These are phyloP conservation scores for Danio aesculapii DNA, from an alignment of 2,797 vertebrate genomes.

Conservation along the genomic window DNA sequence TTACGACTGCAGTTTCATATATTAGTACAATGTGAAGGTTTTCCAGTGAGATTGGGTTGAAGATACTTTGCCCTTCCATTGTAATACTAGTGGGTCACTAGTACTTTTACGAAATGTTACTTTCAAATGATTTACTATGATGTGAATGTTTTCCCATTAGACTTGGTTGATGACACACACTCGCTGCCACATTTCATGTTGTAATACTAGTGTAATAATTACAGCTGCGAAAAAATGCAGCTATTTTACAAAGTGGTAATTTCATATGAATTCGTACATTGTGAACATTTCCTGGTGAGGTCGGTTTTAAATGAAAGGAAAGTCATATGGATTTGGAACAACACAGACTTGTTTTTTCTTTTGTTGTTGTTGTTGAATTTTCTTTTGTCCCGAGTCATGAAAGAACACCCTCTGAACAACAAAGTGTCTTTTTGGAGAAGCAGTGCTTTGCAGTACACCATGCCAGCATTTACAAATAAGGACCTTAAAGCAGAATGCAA, in stretches of 20 bases:
- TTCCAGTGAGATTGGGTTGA: too few species aligned
- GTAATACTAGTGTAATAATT: background rate
- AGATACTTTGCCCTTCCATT: too few species aligned
- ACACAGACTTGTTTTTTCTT: background rate
- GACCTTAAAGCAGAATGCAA: background rate
- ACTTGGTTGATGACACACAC: too few species aligned
- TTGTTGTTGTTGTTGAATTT: background rate
- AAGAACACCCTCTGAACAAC: background rate
- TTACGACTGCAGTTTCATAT: too few species aligned
- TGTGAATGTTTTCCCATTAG: too few species aligned
- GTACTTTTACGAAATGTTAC: too few species aligned
- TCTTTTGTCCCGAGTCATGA: background rate
- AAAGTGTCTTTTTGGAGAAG: background rate
- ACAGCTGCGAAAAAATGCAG: background rate
- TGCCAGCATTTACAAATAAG: background rate
- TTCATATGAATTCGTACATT: background rate
- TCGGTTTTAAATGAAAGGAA: background rate
- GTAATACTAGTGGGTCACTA: too few species aligned
- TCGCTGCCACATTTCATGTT: background rate
- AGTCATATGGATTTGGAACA: background rate
- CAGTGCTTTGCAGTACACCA: background rate
- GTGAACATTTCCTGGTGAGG: background rate
- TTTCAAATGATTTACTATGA: too few species aligned
- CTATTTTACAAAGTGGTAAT: background rate
- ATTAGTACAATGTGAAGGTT: too few species aligned